Evolutionary conservation across 1,140 invertebrate species (phyloP), one percentile per base, ranked within the genome.

Genomic region (Lanistes nyassanus): DNA sequence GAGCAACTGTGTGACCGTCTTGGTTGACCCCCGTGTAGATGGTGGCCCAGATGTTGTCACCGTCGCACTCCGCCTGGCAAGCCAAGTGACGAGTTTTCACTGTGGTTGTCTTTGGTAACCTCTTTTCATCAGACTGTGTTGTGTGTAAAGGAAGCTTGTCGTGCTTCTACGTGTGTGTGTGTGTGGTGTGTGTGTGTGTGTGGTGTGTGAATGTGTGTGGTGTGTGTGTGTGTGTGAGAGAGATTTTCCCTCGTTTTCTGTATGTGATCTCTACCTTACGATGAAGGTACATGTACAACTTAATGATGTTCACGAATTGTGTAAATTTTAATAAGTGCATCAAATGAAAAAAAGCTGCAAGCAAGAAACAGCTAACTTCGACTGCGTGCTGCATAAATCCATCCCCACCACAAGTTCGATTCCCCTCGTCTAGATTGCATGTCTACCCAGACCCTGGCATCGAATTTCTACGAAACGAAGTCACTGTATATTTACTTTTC

Each of bases 401-500:
- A n/a, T n/a, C n/a, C n/a, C n/a, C n/a, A n/a, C n/a, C n/a, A n/a
- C n/a, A n/a, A n/a, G n/a, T n/a, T n/a, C n/a, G n/a, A n/a, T n/a
- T n/a, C n/a, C 67, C 76, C 31, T 78, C 81, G 60, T 86, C 88
- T 39, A 85, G 84, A 76, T 87, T 88, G 73, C 74, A 82, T 34
- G 80, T 88, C 19, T 80, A 81, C 51, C 87, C 88, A 77, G 62
- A 86, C 21, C 81, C 89, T 73, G 67, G 87, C 88, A 65, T 62
- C 88, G 1, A 79, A 80, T 13, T 68, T n/a, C n/a, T n/a, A n/a
- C n/a, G n/a, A n/a, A 76, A 37, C 87, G 86, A 80, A 81, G 87
- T 81, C 80, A 80, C 75, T 85, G 87, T 80, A 77, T n/a, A 67
- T 19, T 37, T 23, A 19, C 16, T 19, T 13, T 34, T 7, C 34